Evolutionary conservation across 2,113 vertebrate species (phyloP), one percentile per base, ranked within the genome.

Genomic region (Callaeas wilsoni): DNA sequence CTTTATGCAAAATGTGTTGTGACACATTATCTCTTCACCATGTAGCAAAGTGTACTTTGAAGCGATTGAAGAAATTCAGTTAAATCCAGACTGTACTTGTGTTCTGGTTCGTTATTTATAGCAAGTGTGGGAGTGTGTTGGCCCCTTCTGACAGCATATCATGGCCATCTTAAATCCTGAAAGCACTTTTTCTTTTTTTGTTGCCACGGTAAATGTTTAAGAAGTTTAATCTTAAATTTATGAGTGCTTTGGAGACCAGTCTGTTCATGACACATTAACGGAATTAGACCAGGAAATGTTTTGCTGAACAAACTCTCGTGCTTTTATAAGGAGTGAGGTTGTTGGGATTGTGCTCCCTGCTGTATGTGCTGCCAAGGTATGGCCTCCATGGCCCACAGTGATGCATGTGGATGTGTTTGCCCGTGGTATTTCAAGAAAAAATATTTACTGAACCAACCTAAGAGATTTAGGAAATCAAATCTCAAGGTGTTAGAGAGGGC

Each of bases 111-210:
- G 44, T 92, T 96, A 97, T 97, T 97, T 97, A 94, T 97, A 96
- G 96, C 53, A 62, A 87, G 95, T 21, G 96, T 96, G 92, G 96
- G 94, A 96, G 94, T 93, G 80, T 97, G 96, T 93, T 95, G 96
- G 96, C 96, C 96, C 89, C 76, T 94, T 95, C 84, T 96, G 96
- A 97, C 94, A 96, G 92, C 93, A 75, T 78, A 95, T 95, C 94
- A 92, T 94, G 96, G 88, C 88, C 90, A 92, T 94, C 90, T 92
- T 75, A 81, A 86, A 95, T 96, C 93, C 94, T 84, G 71, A 95
- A 90, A 86, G 80, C 90, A 84, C 60, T 78, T 93, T 59, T 67
- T 53, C 44, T 33, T 74, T 83, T 69, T 46, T 62, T 55, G 39
- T 90, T 96, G 64, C 88, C 52, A 89, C 96, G 9, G 88, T 90